phyloP scores from a whole-genome alignment of 2,797 vertebrate species.

The Poecilia velifera region DNA sequence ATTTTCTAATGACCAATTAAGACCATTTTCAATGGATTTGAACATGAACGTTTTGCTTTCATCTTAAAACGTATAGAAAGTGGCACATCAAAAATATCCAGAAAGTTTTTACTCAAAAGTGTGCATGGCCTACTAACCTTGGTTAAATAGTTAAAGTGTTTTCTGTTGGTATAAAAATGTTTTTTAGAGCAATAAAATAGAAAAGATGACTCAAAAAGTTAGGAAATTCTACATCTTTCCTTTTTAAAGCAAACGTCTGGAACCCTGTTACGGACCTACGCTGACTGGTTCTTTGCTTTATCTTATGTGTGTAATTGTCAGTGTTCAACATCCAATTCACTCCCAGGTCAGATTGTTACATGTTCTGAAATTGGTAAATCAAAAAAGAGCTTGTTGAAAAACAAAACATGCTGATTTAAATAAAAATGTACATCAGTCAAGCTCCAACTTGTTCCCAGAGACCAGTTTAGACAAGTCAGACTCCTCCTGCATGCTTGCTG shows the following conservation, averaged over 20 bases:
- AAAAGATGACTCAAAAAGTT: background rate
- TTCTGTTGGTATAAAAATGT: background rate
- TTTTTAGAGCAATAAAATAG: background rate
- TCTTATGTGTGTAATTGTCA: background rate
- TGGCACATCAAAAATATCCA: no score
- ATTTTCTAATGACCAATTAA: background rate
- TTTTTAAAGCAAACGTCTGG: background rate
- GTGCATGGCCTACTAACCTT: background rate
- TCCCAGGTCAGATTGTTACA: background rate
- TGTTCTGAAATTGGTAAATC: background rate
- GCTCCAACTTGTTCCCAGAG: background rate
- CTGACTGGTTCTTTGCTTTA: background rate
- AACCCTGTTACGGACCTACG: accelerated
- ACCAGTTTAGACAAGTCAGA: conserved; percentile 37
- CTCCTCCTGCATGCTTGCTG: background rate
- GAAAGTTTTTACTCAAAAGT: background rate
- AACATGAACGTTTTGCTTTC: background rate
- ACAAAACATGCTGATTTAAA: background rate
- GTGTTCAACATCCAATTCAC: background rate
- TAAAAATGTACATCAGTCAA: background rate
- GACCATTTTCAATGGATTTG: background rate
- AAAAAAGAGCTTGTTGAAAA: background rate
- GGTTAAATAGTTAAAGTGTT: background rate
- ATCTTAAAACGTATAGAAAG: background rate
- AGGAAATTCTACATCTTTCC: background rate